Evolutionary conservation across 2,113 vertebrate species (phyloP).

Genomic region (Cisticola juncidis): DNA sequence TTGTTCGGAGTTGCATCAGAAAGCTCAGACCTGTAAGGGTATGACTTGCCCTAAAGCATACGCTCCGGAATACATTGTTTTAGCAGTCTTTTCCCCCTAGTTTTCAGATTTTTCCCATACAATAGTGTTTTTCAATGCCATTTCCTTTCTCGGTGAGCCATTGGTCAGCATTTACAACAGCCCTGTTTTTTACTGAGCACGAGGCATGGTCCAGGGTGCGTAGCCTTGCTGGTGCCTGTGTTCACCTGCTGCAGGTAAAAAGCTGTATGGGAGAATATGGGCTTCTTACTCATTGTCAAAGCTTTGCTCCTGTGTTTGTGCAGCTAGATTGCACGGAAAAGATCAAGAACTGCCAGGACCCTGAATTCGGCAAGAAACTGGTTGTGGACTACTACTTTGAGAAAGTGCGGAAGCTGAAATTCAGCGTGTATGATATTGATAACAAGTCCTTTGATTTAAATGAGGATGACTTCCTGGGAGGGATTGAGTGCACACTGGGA

Average conservation of each 20-base stretch:
- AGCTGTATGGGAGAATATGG: background rate
- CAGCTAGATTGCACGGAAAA: slow-evolving; percentile 85
- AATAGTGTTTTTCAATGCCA: fast-evolving
- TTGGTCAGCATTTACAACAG: background rate
- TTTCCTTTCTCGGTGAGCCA: fast-evolving
- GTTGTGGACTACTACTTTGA: slow-evolving; percentile 89
- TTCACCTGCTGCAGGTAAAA: fast-evolving
- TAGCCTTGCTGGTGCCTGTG: background rate
- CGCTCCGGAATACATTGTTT: background rate
- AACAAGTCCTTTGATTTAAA: slow-evolving; percentile 82
- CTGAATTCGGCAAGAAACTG: slow-evolving; percentile 86
- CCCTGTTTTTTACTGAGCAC: fast-evolving
- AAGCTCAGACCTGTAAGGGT: fast-evolving
- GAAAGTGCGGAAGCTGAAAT: slow-evolving; percentile 88
- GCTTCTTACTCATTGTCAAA: fast-evolving
- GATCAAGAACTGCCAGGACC: slow-evolving; percentile 83
- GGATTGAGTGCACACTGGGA: slow-evolving; percentile 85
- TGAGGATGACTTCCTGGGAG: slow-evolving; percentile 91
- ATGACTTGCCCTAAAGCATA: fast-evolving
- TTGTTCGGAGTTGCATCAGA: background rate
- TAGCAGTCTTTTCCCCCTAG: fast-evolving
- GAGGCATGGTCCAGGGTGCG: fast-evolving
- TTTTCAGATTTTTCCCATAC: fast-evolving
- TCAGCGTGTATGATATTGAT: slow-evolving; percentile 88
- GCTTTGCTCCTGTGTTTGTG: background rate